A percentile compares a stretch with the other conserved stretches of the same genome.
Conservation (phyloP, 2,113 vertebrate genomes). For the Anolis carolinensis region DNA sequence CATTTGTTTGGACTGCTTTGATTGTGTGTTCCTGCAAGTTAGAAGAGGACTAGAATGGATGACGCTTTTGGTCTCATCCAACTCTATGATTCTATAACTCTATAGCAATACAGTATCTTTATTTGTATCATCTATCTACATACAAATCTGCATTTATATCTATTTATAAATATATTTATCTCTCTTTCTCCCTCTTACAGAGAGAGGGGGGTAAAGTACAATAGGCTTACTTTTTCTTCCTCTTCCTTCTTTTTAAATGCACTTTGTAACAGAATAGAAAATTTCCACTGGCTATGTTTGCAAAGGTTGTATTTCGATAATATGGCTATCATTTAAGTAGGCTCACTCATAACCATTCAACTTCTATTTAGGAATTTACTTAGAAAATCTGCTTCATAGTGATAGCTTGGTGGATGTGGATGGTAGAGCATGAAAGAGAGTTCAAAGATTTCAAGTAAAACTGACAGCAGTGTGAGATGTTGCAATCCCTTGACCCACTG, state of each 20-base stretch:
- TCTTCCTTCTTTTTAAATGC: neutral
- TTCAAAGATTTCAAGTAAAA: slow-evolving; percentile 7
- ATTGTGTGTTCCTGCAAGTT: too few species aligned
- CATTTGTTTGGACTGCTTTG: too few species aligned
- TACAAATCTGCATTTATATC: neutral
- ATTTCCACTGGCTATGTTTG: neutral
- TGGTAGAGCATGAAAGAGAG: slow-evolving; percentile 14
- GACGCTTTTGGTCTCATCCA: too few species aligned
- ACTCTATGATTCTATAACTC: too few species aligned
- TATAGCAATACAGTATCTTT: too few species aligned
- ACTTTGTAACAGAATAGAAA: neutral
- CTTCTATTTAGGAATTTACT: neutral
- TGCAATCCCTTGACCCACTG: neutral
- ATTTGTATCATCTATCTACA: too few species aligned
- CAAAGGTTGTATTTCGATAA: neutral
- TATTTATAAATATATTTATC: neutral
- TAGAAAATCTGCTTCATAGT: neutral
- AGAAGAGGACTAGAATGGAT: too few species aligned
- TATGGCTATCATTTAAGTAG: neutral
- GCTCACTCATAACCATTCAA: neutral
- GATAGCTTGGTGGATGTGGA: neutral
- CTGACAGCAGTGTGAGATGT: neutral
- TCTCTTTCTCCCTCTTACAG: too few species aligned
- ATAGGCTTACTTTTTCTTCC: neutral
- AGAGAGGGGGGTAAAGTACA: too few species aligned